These are phyloP conservation scores for Rhinophrynus dorsalis DNA, from an alignment of 2,797 vertebrate species.

Conservation along the genomic window DNA sequence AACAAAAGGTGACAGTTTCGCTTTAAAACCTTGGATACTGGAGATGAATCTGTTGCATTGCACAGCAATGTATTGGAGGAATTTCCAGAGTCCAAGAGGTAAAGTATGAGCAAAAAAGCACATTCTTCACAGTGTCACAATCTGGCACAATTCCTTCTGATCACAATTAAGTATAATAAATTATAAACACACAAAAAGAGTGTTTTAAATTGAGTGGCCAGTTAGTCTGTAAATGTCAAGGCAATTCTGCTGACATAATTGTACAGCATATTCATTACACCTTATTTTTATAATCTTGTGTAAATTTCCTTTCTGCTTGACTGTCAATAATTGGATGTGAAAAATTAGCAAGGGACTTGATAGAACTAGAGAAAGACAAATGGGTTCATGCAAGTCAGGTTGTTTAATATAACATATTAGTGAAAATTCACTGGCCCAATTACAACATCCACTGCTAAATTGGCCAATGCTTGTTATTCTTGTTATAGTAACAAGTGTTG, in stretches of 20 bases:
- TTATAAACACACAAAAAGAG: too few relatives aligned
- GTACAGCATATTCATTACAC: background rate
- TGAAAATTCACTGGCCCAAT: background rate
- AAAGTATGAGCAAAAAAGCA: too few relatives aligned
- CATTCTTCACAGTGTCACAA: too few relatives aligned
- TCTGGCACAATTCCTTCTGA: too few relatives aligned
- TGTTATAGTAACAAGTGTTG: conserved; percentile 10
- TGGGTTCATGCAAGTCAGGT: background rate
- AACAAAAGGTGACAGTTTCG: too few relatives aligned
- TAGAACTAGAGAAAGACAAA: background rate
- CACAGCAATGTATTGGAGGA: too few relatives aligned
- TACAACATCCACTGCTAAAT: conserved; percentile 3
- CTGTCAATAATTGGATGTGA: background rate
- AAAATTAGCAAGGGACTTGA: conserved; percentile 1
- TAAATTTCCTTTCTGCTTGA: background rate
- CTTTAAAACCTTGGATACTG: too few relatives aligned
- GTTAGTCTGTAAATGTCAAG: background rate
- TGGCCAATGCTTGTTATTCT: conserved; percentile 6
- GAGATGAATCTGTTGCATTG: too few relatives aligned
- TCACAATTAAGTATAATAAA: too few relatives aligned
- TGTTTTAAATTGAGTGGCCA: too few relatives aligned
- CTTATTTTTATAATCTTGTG: background rate
- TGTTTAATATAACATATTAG: background rate
- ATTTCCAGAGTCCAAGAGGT: too few relatives aligned
- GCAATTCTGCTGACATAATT: background rate